A percentile compares a stretch with the other conserved stretches of the same genome.
Evolutionary conservation across 2,888 invertebrate species (phyloP).

Genomic region (Apantesis nais): DNA sequence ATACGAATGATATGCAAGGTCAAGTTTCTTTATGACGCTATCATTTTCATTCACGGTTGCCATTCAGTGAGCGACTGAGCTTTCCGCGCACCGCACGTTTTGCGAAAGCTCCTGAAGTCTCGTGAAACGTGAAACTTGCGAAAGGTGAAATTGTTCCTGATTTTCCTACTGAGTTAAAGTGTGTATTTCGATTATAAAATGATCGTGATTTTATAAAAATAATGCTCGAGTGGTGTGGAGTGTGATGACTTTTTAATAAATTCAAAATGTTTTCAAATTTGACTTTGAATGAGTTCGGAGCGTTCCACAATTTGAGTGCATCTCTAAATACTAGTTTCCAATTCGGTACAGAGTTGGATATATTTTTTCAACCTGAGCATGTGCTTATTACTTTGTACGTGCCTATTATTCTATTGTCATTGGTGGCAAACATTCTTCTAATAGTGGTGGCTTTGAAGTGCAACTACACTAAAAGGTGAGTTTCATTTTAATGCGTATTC

Average conservation of each 20-base stretch:
- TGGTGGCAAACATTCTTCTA: slow-evolving; percentile 88
- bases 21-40: slow-evolving; percentile 17
- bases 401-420: slow-evolving; percentile 87
- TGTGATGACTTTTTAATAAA: slow-evolving; percentile 20
- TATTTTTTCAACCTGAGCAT: slow-evolving; percentile 74
- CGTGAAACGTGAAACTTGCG: slow-evolving; percentile 35
- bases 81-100: slow-evolving; percentile 46
- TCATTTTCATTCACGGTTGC: slow-evolving; percentile 32
- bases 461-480: slow-evolving; percentile 89
- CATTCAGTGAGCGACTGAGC: slow-evolving; percentile 55
- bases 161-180: neutral
- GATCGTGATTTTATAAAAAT: slow-evolving; percentile 27
- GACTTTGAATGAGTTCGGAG: slow-evolving; percentile 38
- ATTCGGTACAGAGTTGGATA: slow-evolving; percentile 68
- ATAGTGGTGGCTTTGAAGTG: slow-evolving; percentile 89
- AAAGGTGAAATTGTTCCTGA: neutral
- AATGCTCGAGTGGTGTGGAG: slow-evolving; percentile 15
- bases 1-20: slow-evolving; percentile 31
- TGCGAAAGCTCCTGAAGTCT: slow-evolving; percentile 33
- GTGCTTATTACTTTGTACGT: slow-evolving; percentile 87
- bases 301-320: slow-evolving; percentile 38
- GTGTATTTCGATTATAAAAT: slow-evolving; percentile 3
- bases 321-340: slow-evolving; percentile 57
- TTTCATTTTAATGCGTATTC: neutral
- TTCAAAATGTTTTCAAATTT: slow-evolving; percentile 47